Conservation (phyloP, 2,797 vertebrate species). For the Anableps anableps region DNA sequence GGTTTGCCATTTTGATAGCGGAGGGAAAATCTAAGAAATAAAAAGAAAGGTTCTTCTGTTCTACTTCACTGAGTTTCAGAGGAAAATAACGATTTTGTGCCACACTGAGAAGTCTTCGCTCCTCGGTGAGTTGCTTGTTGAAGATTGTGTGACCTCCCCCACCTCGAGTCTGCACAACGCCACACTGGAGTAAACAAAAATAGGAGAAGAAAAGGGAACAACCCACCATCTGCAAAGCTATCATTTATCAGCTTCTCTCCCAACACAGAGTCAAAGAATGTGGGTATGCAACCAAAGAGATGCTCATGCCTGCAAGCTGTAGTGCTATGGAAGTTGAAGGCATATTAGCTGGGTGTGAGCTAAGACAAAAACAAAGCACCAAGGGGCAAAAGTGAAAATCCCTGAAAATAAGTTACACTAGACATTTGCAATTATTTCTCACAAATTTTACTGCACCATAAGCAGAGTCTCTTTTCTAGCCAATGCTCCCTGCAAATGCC, state of each 20-base stretch:
- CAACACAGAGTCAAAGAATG: not conserved
- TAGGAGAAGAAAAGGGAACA: not conserved
- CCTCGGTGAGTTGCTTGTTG: constrained; percentile 1
- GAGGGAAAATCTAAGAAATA: not conserved
- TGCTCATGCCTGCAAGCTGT: not conserved
- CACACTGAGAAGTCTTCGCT: not conserved
- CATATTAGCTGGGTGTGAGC: not conserved
- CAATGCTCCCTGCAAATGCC: not conserved
- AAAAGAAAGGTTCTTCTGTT: constrained; percentile 5
- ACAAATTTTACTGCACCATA: not conserved
- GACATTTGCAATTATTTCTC: not conserved
- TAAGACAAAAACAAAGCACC: not conserved
- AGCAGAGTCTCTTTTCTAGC: not conserved
- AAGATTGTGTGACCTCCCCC: constrained; percentile 9
- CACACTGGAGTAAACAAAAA: constrained; percentile 5
- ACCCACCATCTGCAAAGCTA: not conserved
- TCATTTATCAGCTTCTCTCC: not conserved
- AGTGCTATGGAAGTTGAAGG: not conserved
- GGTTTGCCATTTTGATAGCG: not conserved
- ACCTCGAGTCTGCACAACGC: not conserved
- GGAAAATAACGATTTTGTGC: constrained; percentile 3
- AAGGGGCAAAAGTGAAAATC: not conserved
- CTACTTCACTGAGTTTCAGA: not conserved
- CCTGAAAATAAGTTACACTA: not conserved
- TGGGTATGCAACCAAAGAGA: not conserved